Evolutionary conservation across 2,797 vertebrate species (phyloP).

Genomic region (Spinus pinus): DNA sequence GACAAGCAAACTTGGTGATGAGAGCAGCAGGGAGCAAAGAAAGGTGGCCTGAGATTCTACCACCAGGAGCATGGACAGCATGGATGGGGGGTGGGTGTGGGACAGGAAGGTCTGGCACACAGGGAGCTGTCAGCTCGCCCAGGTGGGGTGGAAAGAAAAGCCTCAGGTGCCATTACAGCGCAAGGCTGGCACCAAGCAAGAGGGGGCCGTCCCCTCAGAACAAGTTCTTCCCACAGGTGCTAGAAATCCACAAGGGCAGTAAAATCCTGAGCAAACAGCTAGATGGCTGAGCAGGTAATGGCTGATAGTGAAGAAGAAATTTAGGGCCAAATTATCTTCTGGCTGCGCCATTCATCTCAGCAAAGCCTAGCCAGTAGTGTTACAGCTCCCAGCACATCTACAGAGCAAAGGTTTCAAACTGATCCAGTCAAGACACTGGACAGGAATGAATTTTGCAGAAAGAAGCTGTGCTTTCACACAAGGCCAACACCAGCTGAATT

Average conservation of each 20-base stretch:
- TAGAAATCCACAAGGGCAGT: not conserved
- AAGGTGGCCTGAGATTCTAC: not conserved
- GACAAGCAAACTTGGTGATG: accelerated
- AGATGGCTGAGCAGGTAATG: not conserved
- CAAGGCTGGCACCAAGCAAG: accelerated
- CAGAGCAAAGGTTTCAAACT: not conserved
- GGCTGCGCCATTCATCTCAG: not conserved
- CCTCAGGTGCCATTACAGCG: accelerated
- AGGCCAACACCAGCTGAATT: not conserved
- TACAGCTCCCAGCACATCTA: not conserved
- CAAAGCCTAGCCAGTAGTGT: not conserved
- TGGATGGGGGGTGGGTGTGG: accelerated
- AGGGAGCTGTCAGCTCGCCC: accelerated
- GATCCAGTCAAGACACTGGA: not conserved
- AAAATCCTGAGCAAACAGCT: not conserved
- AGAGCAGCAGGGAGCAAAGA: not conserved
- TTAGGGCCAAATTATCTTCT: not conserved
- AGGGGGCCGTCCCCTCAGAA: not conserved
- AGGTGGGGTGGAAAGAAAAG: not conserved
- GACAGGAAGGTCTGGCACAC: not conserved
- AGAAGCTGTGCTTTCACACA: not conserved
- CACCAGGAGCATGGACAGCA: accelerated
- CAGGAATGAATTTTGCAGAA: not conserved
- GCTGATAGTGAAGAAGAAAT: not conserved
- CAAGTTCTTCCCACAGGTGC: not conserved